Conservation (phyloP, 2,113 vertebrate genomes). For the Zosterops hypoxanthus region DNA sequence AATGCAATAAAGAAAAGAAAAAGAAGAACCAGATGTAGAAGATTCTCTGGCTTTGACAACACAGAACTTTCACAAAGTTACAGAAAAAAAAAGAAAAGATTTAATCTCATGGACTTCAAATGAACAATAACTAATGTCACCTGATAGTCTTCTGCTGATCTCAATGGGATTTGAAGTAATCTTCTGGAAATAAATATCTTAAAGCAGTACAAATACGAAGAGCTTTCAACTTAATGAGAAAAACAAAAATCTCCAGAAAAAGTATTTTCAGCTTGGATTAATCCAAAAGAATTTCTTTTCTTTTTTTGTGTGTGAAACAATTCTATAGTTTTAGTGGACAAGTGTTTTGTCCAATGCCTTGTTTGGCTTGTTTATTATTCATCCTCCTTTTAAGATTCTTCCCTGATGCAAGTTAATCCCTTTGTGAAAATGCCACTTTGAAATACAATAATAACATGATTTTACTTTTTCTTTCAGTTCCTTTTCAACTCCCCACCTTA, state of each 20-base stretch:
- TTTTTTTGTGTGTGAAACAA: not conserved
- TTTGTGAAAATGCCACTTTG: not conserved
- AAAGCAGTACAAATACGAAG: not conserved
- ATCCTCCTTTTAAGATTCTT: not conserved
- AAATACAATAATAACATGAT: not conserved
- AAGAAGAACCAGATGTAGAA: not conserved
- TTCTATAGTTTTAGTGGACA: not conserved
- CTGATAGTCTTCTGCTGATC: not conserved
- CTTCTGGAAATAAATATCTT: conserved; percentile 24
- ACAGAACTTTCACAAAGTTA: not conserved
- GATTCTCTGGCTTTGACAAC: not conserved
- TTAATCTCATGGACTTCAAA: not conserved
- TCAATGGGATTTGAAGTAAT: not conserved
- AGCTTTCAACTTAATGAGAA: conserved; percentile 18
- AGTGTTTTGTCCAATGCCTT: not conserved
- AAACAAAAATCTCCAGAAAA: not conserved
- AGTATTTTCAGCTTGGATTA: not conserved
- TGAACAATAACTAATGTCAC: not conserved
- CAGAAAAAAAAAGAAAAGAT: not conserved
- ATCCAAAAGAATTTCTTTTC: not conserved
- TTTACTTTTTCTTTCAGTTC: not conserved
- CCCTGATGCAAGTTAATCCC: not conserved
- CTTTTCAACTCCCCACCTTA: not conserved
- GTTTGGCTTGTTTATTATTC: not conserved
- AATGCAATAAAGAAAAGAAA: not conserved